Evolutionary conservation across 2,888 invertebrate genomes (phyloP), one percentile per base, ranked within the genome.

Genomic region (Cancer borealis): DNA sequence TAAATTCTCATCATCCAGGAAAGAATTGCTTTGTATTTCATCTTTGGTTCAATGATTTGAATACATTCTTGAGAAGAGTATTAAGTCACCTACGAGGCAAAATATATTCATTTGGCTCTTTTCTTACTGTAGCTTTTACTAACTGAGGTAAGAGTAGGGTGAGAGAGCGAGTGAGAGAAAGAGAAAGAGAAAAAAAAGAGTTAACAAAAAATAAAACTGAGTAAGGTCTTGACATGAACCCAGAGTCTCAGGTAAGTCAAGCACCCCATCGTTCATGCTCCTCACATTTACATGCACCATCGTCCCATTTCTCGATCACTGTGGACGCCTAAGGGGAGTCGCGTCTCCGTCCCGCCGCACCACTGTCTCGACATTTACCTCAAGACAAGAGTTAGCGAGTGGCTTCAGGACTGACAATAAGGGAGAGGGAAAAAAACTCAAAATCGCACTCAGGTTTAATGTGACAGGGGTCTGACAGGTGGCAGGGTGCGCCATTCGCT

Each of bases 391-490:
- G 30, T 8, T 3, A 30, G 30, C 30, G 30, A 79, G 79, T 30
- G 79, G 30, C 30, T 79, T 30, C 30, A 30, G 79, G 79, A 79
- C 79, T 79, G 79, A 79, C 79, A 30, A 79, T 79, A 30, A 79
- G 30, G 30, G 10, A 17, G 49, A 3, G 12, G 10, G 5, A 66
- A 66, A 79, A 79, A 79, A 79, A 79, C 26, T 79, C 79, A 79
- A 79, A 79, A 30, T 21, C 79, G 30, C 79, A 30, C 79, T 79
- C 79, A 8, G 79, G 79, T 79, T 79, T 79, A 79, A 79, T 79
- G 79, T 79, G 79, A 79, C 79, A 79, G 79, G 30, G 79, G 79
- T 30, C 30, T 79, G 79, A 79, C 79, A 79, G 79, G 79, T 30
- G 79, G 79, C 30, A 14, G 79, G 79, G 79, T 12, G 30, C 14